Percentiles rank a stretch among this genome's conserved stretches.
phyloP scores from a whole-genome alignment of 2,797 vertebrate species.

The Petrocephalus sullivani region DNA sequence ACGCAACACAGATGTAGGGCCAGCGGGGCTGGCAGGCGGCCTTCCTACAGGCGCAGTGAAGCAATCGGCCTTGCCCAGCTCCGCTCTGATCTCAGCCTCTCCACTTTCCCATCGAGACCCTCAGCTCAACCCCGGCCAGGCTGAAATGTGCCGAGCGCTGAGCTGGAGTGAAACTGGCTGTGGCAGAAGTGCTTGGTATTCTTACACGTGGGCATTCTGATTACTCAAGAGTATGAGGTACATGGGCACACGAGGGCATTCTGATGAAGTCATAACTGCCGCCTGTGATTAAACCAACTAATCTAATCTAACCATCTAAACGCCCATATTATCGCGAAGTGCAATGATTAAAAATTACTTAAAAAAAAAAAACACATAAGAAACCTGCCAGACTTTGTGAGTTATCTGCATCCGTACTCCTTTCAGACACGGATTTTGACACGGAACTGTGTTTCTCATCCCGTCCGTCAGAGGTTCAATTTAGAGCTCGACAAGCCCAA shows the following conservation, averaged over 20 bases:
- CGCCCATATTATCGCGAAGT: background rate
- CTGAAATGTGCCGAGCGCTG: background rate
- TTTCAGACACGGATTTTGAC: background rate
- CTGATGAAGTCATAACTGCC: background rate
- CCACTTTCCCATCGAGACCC: constrained; percentile 16
- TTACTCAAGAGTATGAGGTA: background rate
- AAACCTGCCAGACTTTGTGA: background rate
- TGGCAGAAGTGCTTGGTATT: background rate
- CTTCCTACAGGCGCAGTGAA: constrained; percentile 41
- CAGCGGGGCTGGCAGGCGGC: constrained; percentile 45
- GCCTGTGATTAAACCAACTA: background rate
- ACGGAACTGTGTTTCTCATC: background rate
- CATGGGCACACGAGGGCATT: background rate
- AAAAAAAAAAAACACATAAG: background rate
- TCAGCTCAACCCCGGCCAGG: background rate
- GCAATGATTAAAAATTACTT: background rate
- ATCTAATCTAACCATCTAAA: background rate
- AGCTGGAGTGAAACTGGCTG: background rate
- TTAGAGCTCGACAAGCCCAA: background rate
- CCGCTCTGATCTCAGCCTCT: constrained; percentile 17
- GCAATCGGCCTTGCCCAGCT: constrained; percentile 31
- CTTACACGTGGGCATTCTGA: background rate
- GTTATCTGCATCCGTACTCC: background rate
- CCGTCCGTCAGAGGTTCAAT: background rate
- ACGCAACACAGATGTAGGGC: constrained; percentile 63